These are phyloP conservation scores for Falco peregrinus DNA, from an alignment of 2,797 vertebrate genomes.

Conservation along the genomic window DNA sequence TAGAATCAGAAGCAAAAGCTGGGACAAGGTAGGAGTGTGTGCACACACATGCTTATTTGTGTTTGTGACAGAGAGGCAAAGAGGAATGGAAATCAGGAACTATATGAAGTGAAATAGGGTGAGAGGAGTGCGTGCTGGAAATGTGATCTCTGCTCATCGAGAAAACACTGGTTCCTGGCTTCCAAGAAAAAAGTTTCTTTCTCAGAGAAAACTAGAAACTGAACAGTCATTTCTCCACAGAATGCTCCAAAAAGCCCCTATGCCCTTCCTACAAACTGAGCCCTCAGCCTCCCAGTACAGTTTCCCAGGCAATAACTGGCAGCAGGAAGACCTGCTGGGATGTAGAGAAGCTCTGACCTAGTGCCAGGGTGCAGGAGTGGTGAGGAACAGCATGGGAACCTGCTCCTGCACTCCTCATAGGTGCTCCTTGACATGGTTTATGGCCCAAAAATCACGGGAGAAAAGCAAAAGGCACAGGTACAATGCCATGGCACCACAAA, in stretches of 20 bases:
- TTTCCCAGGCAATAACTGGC: background rate
- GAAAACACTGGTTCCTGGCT: background rate
- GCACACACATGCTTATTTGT: background rate
- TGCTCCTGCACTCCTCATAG: background rate
- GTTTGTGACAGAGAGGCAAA: background rate
- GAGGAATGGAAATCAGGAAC: background rate
- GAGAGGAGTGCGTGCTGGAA: background rate
- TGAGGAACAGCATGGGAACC: background rate
- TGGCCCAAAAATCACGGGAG: background rate
- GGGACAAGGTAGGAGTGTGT: background rate
- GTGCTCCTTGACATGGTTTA: background rate
- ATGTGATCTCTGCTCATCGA: background rate
- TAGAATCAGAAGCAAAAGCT: background rate
- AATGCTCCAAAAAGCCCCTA: background rate
- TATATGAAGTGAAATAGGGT: background rate
- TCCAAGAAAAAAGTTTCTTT: background rate
- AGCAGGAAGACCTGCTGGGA: background rate
- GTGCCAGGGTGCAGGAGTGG: background rate
- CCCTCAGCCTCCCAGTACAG: background rate
- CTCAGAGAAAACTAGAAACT: background rate
- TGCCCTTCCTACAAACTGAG: background rate
- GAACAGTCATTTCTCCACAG: background rate
- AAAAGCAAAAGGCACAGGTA: background rate
- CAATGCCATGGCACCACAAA: background rate
- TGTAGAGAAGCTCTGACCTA: background rate